Base-by-base conservation (phyloP, 1,140 invertebrate genomes). In the Heliconius congener region DNA sequence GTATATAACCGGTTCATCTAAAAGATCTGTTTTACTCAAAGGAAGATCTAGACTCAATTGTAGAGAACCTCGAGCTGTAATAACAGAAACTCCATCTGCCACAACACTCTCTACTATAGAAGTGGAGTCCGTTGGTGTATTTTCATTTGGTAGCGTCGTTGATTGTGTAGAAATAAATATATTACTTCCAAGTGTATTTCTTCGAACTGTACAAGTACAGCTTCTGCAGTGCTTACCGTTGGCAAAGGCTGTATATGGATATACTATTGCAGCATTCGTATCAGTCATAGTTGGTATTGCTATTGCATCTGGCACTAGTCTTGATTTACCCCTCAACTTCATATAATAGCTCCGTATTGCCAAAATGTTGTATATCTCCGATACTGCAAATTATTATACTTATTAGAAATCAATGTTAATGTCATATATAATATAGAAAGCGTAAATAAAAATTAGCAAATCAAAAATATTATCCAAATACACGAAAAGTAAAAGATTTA, bases 321-420 rank as follows among this genome's bases (percentile, higher is more conserved):
- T 81, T 1, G 84, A 85, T 82, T 86, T 86, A 8, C 81, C 81
- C 42, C 73, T 74, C 57, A 86, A 34, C 60, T 82, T 81, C 34
- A 81, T 86, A 19, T 85, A 85, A 66, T 80, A 71, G 72, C 85
- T 86, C 8, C 80, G 75, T 72, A 86, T 72, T 23, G 85, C 85
- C 27, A 86, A 30, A 60, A 86, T 66, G 34, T 86, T 85, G 73
- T 86, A 86, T 3, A 81, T 74, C 76, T 85, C 84, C 19, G 79
- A 82, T 42, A 83, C 85, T 86, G 78, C 57, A 84, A 84, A 66
- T 66, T 66, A 27, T 13, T 1, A 27, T 30, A 2, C 3, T 23
- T 23, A 57, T 57, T 23, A 57, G 9, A 16, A 27, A 16, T 66
- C 1, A 37, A 37, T 37, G 34, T 37, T 37, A 37, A 6, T 34